A percentile compares a stretch with the other conserved stretches of the same genome.
phyloP scores from a whole-genome alignment of 2,113 vertebrate genomes.

The Hydrochoerus hydrochaeris region DNA sequence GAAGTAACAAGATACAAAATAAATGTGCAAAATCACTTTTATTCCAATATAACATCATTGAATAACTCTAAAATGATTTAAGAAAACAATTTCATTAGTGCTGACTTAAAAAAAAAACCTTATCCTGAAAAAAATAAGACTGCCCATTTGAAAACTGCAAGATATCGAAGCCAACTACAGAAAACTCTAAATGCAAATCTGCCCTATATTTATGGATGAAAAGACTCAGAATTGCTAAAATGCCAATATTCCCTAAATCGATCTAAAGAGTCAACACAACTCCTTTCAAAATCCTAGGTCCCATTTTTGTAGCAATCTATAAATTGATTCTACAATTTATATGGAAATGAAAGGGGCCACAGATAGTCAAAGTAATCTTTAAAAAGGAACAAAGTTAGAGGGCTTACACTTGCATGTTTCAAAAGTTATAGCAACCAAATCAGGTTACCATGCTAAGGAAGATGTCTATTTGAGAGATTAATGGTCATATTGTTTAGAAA shows the following conservation, averaged over 20 bases:
- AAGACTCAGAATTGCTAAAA: background rate
- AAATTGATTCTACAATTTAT: background rate
- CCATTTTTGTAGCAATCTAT: background rate
- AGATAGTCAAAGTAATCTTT: background rate
- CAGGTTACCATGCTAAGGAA: background rate
- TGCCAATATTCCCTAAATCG: background rate
- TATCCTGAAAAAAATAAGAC: background rate
- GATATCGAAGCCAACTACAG: background rate
- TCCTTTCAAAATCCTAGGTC: background rate
- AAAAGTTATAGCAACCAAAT: background rate
- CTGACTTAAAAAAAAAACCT: background rate
- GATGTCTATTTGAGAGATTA: background rate
- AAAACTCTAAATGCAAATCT: background rate
- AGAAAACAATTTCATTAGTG: background rate
- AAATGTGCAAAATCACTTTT: background rate
- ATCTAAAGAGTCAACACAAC: background rate
- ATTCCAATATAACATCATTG: background rate
- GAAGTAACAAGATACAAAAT: background rate
- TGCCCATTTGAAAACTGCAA: background rate
- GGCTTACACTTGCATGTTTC: background rate
- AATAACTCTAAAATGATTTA: background rate
- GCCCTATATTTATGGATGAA: background rate
- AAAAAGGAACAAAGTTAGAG: background rate
- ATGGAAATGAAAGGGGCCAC: background rate
- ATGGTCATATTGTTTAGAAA: background rate